Percentiles rank a stretch among this genome's conserved stretches.
Evolutionary conservation across 2,113 vertebrate species (phyloP).

Genomic region (Phalacrocorax pelagicus): DNA sequence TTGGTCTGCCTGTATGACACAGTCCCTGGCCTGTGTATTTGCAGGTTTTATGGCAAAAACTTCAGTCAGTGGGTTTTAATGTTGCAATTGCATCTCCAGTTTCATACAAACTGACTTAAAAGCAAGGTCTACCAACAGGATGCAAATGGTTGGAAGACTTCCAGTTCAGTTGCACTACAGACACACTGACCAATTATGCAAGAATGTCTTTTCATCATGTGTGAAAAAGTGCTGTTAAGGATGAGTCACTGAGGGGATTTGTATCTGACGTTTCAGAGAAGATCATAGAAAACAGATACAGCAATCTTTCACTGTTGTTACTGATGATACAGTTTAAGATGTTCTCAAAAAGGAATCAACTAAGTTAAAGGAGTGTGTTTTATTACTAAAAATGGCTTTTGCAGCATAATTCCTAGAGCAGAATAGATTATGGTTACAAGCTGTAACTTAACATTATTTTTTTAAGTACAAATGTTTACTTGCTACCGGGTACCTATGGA

Average conservation of each 20-base stretch:
- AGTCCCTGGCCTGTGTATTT: slow-evolving; percentile 12
- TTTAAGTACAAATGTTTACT: slow-evolving; percentile 76
- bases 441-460: slow-evolving; percentile 76
- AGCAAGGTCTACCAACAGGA: slow-evolving; percentile 17
- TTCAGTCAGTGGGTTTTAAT: slow-evolving; percentile 44
- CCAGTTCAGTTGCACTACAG: slow-evolving; percentile 76
- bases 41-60: slow-evolving; percentile 8
- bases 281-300: neutral
- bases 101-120: slow-evolving; percentile 53
- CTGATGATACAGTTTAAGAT: neutral
- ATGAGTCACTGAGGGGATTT: neutral
- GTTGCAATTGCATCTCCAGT: slow-evolving; percentile 33
- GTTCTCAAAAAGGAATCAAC: slow-evolving; percentile 46
- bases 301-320: neutral
- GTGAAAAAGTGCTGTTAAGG: neutral
- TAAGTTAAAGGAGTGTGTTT: slow-evolving; percentile 61
- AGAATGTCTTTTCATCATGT: slow-evolving; percentile 49
- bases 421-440: slow-evolving; percentile 71
- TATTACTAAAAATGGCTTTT: slow-evolving; percentile 75
- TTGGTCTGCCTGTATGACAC: slow-evolving; percentile 93
- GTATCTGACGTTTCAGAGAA: slow-evolving; percentile 18
- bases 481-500: slow-evolving; percentile 71
- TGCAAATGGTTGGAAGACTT: slow-evolving; percentile 29
- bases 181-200: slow-evolving; percentile 80
- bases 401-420: slow-evolving; percentile 74